phyloP scores from a whole-genome alignment of 1,140 invertebrate species.

The Penaeus japonicus region DNA sequence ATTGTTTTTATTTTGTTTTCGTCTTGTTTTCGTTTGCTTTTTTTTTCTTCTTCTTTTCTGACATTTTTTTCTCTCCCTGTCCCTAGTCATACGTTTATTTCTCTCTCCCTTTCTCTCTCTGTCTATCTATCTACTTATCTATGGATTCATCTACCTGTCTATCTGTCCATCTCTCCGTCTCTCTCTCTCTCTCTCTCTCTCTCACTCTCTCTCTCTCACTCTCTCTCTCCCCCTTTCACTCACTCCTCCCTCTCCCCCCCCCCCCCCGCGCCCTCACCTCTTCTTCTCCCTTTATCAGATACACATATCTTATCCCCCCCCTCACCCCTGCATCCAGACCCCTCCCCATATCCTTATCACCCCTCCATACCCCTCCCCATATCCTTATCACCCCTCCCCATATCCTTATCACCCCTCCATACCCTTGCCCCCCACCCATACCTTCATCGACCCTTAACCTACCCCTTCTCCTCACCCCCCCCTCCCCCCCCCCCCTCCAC shows the following conservation, averaged over 20 bases:
- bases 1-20: too few relatives aligned
- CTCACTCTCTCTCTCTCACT: background rate
- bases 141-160: background rate
- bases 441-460: background rate
- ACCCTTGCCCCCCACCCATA: background rate
- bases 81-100: background rate
- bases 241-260: background rate
- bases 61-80: background rate
- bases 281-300: too few relatives aligned
- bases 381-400: background rate
- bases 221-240: background rate
- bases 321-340: too few relatives aligned
- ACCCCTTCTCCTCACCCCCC: background rate
- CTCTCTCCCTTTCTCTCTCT: background rate
- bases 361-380: background rate
- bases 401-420: background rate
- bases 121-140: background rate
- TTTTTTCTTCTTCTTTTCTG: background rate
- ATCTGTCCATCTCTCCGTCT: background rate
- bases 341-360: too few relatives aligned
- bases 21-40: too few relatives aligned
- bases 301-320: too few relatives aligned
- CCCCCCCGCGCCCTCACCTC: background rate
- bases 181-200: background rate
- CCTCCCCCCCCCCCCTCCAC: background rate